phyloP scores from a whole-genome alignment of 2,888 invertebrate genomes.

The Hirtodrosophila confusa region DNA sequence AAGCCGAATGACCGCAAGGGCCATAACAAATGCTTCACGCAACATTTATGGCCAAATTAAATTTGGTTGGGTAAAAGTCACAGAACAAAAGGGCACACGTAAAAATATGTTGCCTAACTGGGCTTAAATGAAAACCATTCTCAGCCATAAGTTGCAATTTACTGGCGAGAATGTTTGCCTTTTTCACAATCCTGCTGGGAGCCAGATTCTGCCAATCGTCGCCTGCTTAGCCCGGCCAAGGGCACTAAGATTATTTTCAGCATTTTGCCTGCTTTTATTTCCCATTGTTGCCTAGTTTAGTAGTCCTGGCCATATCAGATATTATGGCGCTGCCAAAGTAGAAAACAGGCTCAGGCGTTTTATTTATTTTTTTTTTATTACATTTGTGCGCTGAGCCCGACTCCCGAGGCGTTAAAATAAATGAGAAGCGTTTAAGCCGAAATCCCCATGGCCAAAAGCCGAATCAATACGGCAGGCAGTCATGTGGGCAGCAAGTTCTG shows the following conservation, averaged over 20 bases:
- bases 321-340: slow-evolving; percentile 12
- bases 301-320: slow-evolving; percentile 9
- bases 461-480: slow-evolving; percentile 23
- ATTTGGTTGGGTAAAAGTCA: neutral
- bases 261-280: slow-evolving; percentile 18
- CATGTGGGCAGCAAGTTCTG: slow-evolving; percentile 18
- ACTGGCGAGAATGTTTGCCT: slow-evolving; percentile 23
- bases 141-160: slow-evolving; percentile 37
- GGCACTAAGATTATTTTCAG: slow-evolving; percentile 8
- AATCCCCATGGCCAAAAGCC: slow-evolving; percentile 37
- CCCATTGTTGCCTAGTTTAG: slow-evolving; percentile 5
- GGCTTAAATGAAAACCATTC: slow-evolving; percentile 33
- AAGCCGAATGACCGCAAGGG: neutral
- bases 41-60: slow-evolving; percentile 1
- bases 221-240: neutral
- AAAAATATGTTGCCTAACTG: neutral
- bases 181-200: slow-evolving; percentile 13
- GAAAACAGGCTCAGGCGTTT: slow-evolving; percentile 5
- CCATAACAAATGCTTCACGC: neutral
- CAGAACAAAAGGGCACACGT: slow-evolving; percentile 1
- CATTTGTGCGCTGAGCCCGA: slow-evolving; percentile 12
- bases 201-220: neutral
- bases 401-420: slow-evolving; percentile 36
- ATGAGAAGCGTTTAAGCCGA: slow-evolving; percentile 45
- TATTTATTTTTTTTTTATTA: slow-evolving; percentile 20